Conservation (phyloP, 2,113 vertebrate genomes). For the Rhizomys pruinosus region DNA sequence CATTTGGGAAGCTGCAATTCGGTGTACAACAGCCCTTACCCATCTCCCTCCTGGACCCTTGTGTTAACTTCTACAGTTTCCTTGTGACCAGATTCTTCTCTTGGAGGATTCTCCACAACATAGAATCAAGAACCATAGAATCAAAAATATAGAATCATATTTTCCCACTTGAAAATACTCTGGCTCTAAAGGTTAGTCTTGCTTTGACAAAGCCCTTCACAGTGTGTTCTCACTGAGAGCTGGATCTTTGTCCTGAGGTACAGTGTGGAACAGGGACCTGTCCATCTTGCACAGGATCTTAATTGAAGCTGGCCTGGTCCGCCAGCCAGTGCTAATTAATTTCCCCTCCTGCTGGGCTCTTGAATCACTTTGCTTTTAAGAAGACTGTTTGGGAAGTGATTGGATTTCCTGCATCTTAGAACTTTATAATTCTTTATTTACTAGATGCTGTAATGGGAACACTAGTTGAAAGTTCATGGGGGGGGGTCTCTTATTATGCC, state of each 20-base stretch:
- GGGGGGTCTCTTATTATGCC: conserved; percentile 9
- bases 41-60: neutral
- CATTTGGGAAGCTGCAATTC: neutral
- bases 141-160: neutral
- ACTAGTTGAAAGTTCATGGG: neutral
- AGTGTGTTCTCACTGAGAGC: conserved; percentile 17
- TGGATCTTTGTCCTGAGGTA: conserved; percentile 6
- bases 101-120: neutral
- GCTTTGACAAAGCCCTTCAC: conserved; percentile 38
- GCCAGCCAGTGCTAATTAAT: conserved; percentile 60
- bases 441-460: neutral
- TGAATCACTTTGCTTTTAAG: neutral
- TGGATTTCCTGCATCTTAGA: conserved; percentile 28
- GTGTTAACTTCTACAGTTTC: neutral
- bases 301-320: conserved; percentile 49
- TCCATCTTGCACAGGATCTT: conserved; percentile 13
- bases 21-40: neutral
- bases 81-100: neutral
- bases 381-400: conserved; percentile 11
- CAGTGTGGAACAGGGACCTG: neutral
- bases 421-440: conserved; percentile 22
- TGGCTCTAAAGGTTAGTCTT: neutral
- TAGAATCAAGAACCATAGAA: conserved; percentile 21
- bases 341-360: conserved; percentile 40
- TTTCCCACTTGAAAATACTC: neutral